Evolutionary conservation across 2,888 invertebrate genomes (phyloP), one percentile per base, ranked within the genome.

Genomic region (Drosophila paranaensis): DNA sequence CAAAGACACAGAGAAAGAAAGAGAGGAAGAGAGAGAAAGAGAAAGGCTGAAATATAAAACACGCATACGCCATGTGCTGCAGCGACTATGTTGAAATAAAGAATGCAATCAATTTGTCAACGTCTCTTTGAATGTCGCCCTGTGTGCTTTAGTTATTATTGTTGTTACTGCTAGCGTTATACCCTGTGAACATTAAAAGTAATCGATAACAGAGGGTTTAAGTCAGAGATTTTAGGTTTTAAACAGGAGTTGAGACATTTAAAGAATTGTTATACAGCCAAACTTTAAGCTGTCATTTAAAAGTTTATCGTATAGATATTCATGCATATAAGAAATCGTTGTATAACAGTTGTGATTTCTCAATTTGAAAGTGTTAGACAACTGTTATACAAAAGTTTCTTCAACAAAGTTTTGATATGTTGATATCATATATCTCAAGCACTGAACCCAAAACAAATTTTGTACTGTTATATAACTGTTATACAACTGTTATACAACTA

Each of bases 71-170:
- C 84, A 74, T 84, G 84, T 86, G 76, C 60, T 75, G 72, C 74
- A 60, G 57, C 71, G 65, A 60, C 71, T 64, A 66, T 62, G 77
- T 76, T 70, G 76, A 84, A 86, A 84, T 77, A 89, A 87, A 86
- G 85, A 88, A 87, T 85, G 89, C 89, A 85, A 89, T 87, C 87
- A 87, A 87, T 89, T 87, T 87, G 88, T 87, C 88, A 85, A 89
- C 75, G 82, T 86, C 82, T 77, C 75, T 71, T 66, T 54, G 50
- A 30, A 39, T 51, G 64, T 54, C 60, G 33, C 58, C 33, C 13
- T 50, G 33, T 33, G n/a, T 39, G 33, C 45, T 62, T 46, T 53
- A 71, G 61, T 42, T 58, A 48, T 46, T 57, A 53, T 45, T 50
- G 50, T 60, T 71, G 68, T 30, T 46, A 43, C 20, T 50, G 61